Conservation (phyloP, 2,797 vertebrate genomes). For the Amblyopsis hoosieri region DNA sequence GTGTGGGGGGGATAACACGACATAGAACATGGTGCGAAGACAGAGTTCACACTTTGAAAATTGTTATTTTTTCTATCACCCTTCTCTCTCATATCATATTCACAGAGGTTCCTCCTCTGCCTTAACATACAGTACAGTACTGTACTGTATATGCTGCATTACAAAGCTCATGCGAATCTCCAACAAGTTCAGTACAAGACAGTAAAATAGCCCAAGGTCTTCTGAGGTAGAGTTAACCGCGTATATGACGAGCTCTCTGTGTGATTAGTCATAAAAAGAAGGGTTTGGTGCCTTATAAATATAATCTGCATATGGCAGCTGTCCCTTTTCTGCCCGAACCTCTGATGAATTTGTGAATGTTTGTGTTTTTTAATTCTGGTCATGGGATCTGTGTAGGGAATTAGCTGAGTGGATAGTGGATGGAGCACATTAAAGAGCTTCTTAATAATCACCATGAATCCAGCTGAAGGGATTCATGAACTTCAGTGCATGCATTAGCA, state of each 20-base stretch:
- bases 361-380: conserved; percentile 10
- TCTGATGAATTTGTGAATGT: not conserved
- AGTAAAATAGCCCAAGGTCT: too few relatives aligned
- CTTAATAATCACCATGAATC: conserved; percentile 14
- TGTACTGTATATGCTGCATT: conserved; percentile 22
- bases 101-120: conserved; percentile 40
- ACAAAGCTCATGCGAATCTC: conserved; percentile 17
- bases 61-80: not conserved
- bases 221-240: too few relatives aligned
- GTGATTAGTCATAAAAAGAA: too few relatives aligned
- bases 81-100: conserved; percentile 11
- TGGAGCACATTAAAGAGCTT: conserved; percentile 14
- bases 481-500: conserved; percentile 23
- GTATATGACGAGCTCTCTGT: too few relatives aligned
- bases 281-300: too few relatives aligned
- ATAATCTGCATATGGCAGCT: not conserved
- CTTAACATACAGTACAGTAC: not conserved
- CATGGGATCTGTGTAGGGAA: not conserved
- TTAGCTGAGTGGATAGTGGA: conserved; percentile 23
- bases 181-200: not conserved
- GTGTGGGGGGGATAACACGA: conserved; percentile 2
- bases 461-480: conserved; percentile 31
- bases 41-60: conserved; percentile 31
- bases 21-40: conserved; percentile 34
- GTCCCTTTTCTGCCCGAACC: not conserved